Base-by-base conservation (phyloP, 1,140 invertebrate species). In the Battus philenor region DNA sequence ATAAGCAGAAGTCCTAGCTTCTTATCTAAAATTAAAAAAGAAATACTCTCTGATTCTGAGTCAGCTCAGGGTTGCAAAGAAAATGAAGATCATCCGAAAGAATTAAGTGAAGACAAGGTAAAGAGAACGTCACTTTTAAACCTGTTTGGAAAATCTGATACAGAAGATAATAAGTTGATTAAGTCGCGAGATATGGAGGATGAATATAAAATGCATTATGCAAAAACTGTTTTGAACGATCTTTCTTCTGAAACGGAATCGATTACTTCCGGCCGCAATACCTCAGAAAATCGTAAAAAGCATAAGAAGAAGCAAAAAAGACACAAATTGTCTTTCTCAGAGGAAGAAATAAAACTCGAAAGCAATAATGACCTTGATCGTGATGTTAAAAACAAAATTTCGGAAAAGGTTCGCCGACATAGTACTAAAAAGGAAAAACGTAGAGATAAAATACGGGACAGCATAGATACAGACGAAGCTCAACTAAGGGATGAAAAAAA, bases 251-350 rank as follows among this genome's bases (percentile, higher is more conserved):
- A 86, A 69, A 88, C 82, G 49, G 88, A 89, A 60, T 84, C 77
- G 1, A 59, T 74, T 29, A 47, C 62, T 34, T 71, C 64, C 13
- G 78, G 70, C 50, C 74, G 63, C 54, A 74, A 65, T 65, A 36
- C 41, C 46, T 54, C 71, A 13, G 90, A 91, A 58, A 66, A 87
- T 16, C 84, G 91, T 2, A 94, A 92, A 61, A 94, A 94, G 62
- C 93, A 94, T 58, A 94, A 94, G 69, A 94, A 94, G 80, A 94
- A 94, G 62, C 93, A 94, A 66, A 94, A 93, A 64, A 90, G 91
- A 2, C 89, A 92, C 41, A 94, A 94, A 65, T 90, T 88, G 52
- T 89, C 89, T 1, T 78, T 89, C 10, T 89, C 88, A 0, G 90
- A 87, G 47, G 90, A 91, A 44, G 90, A 91, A 29, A 77, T 68